These are phyloP conservation scores for Ondatra zibethicus DNA, from an alignment of 2,113 vertebrate genomes.

Conservation along the genomic window DNA sequence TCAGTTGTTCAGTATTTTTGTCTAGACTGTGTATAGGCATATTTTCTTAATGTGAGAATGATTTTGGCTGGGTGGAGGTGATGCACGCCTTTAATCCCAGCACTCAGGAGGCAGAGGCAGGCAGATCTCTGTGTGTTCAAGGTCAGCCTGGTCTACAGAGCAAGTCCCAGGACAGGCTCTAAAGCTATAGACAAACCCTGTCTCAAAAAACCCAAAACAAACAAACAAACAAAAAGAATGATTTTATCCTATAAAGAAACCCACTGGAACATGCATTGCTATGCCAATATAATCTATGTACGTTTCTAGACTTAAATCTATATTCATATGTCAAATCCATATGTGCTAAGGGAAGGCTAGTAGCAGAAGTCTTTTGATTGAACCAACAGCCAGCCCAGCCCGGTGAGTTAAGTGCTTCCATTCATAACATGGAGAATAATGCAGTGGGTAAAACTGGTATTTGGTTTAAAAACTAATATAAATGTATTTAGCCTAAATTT, in stretches of 20 bases:
- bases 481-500: slow-evolving; percentile 20
- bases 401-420: slow-evolving; percentile 45
- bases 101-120: too few relatives aligned
- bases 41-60: slow-evolving; percentile 44
- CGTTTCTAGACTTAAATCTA: slow-evolving; percentile 47
- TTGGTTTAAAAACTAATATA: slow-evolving; percentile 54
- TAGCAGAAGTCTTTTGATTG: slow-evolving; percentile 52
- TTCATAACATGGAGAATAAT: slow-evolving; percentile 49
- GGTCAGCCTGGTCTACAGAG: too few relatives aligned
- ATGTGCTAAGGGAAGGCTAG: slow-evolving; percentile 35
- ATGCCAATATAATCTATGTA: slow-evolving; percentile 9
- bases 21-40: not conserved
- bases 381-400: slow-evolving; percentile 12
- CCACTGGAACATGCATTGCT: slow-evolving; percentile 12
- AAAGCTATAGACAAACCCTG: too few relatives aligned
- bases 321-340: slow-evolving; percentile 22
- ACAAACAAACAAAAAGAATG: slow-evolving; percentile 13
- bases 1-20: slow-evolving; percentile 22
- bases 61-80: too few relatives aligned
- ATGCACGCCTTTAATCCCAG: too few relatives aligned
- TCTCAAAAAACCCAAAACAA: too few relatives aligned
- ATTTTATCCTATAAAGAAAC: slow-evolving; percentile 36
- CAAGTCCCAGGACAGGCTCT: too few relatives aligned
- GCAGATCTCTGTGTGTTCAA: too few relatives aligned
- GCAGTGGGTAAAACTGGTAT: not conserved